Evolutionary conservation across 2,888 invertebrate species (phyloP), one percentile per base, ranked within the genome.

Genomic region (Drosophila basisetae): DNA sequence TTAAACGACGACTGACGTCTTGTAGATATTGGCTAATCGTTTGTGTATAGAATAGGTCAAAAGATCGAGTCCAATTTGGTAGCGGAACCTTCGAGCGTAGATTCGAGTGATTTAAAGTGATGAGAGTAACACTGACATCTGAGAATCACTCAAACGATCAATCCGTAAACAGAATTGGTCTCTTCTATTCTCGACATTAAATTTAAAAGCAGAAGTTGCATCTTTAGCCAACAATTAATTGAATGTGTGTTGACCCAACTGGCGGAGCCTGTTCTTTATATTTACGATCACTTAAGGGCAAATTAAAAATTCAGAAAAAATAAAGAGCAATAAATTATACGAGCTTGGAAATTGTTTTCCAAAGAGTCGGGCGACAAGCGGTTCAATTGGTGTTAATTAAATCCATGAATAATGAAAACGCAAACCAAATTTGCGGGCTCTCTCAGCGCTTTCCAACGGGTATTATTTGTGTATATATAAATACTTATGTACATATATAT

Each of bases 321-420:
- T 50, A 69, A 49, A 74, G 16, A 52, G 74, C 78, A 59, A 91
- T 90, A 90, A 91, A 90, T 91, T 82, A 91, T 76, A 47, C 66
- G 63, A 60, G 61, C 71, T 76, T 62, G 76, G 37, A 76, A 90
- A 87, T 78, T 84, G 78, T 81, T 86, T 89, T 80, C 78, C 76
- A 89, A 84, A 83, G 83, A 77, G 72, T 76, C 76, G 71, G 74
- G 76, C 84, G 92, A 92, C 92, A 93, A 91, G 92, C 93, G 93
- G 93, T 92, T 93, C 93, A 93, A 93, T 93, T 93, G 93, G 92
- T 92, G 93, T 93, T 93, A 93, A 93, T 93, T 93, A 93, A 93
- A 93, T 93, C 93, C 92, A 92, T 91, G 92, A 91, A 91, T 89
- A 91, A 83, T 83, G 78, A 85, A 81, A 82, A 84, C 62, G 59